Conservation (phyloP, 1,140 invertebrate species). For the Diploscapter pachys region DNA sequence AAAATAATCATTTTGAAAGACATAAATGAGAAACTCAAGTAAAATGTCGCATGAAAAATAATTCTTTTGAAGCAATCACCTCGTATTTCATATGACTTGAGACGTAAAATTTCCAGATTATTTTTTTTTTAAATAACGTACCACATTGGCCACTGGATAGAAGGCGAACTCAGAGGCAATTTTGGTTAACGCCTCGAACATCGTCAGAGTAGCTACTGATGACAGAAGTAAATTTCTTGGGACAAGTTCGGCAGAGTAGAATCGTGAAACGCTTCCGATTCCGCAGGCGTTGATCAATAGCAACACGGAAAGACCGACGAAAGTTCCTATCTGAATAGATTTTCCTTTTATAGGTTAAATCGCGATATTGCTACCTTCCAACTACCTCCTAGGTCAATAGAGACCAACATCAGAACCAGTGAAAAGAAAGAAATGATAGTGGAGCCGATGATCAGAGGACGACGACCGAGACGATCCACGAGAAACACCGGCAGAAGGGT, state of each 20-base stretch:
- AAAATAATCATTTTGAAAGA: too few species aligned
- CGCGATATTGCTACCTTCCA: conserved; percentile 28
- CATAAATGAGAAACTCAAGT: too few species aligned
- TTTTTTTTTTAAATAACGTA: neutral
- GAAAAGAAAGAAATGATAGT: conserved; percentile 29
- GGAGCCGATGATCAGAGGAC: conserved; percentile 28
- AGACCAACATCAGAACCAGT: conserved; percentile 24
- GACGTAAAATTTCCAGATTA: too few species aligned
- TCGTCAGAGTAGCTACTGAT: conserved; percentile 31
- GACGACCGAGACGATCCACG: conserved; percentile 35
- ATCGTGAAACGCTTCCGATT: conserved; percentile 39
- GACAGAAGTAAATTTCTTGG: conserved; percentile 31
- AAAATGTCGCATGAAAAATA: too few species aligned
- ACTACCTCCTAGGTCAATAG: conserved; percentile 23
- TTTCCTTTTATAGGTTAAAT: neutral
- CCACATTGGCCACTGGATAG: conserved; percentile 37
- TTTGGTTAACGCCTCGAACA: conserved; percentile 35
- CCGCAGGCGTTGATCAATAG: conserved; percentile 36
- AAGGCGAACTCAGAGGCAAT: conserved; percentile 38
- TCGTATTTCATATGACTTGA: too few species aligned
- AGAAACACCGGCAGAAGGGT: conserved; percentile 35
- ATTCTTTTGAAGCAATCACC: too few species aligned
- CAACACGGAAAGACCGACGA: conserved; percentile 28
- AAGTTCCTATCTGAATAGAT: conserved; percentile 24
- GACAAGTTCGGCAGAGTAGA: conserved; percentile 39